Base-by-base conservation (phyloP, 2,888 invertebrate species). In the Resseliella maxima region DNA sequence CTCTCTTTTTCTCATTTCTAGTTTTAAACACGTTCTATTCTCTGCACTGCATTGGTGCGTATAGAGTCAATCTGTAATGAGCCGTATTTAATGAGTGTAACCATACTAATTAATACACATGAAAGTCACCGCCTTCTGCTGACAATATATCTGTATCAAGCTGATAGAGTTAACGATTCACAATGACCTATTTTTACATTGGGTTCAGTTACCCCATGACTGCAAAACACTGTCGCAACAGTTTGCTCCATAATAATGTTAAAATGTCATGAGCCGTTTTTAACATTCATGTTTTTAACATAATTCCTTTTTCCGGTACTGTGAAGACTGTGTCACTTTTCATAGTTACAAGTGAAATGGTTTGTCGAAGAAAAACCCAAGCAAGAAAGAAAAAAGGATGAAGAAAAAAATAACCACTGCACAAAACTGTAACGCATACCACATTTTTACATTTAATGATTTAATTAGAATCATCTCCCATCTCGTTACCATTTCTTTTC, bases 391-490 rank as follows among this genome's bases (percentile, higher is more conserved):
- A 15, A 31, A 35, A 31, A 18, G 50, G 2, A 50, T 12, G 50
- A 18, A 31, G 15, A 0, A 24, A 59, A 24, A 10, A 59, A 59
- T 24, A 10, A 59, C 5, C 5, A 59, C 41, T n/a, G 50, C 6
- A 24, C 59, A 15, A 31, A 72, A 72, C 15, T 27, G 72, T 72
- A 31, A 72, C 31, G 15, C 72, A 72, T 72, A 12, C 72, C 31
- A 18, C 72, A 72, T 72, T 72, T 72, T n/a, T 31, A 72, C 72
- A 72, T 72, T 72, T 35, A 72, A 72, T 72, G 31, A 72, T 72
- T 72, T 72, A 72, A 72, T 72, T 72, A 72, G 72, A 72, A 35
- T 35, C 72, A 72, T 72, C 72, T 72, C 35, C 72, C 72, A 72
- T 72, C 72, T 72, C 72, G 31, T 72, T 72, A 72, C 5, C 72